phyloP scores from a whole-genome alignment of 2,888 invertebrate genomes.

The Ethmia dodecea region DNA sequence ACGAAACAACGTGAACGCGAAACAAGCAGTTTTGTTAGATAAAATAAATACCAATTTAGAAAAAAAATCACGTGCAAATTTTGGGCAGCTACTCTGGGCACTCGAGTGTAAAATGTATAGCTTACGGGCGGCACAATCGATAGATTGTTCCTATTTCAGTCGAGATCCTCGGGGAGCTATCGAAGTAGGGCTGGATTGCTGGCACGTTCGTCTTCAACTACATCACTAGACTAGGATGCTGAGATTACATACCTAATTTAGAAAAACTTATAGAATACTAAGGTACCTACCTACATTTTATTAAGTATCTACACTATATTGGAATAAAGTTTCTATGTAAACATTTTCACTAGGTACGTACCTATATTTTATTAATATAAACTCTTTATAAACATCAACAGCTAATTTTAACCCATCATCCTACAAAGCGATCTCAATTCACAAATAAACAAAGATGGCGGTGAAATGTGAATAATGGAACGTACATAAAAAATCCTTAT shows the following conservation, averaged over 20 bases:
- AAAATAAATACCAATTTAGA: slow-evolving; percentile 16
- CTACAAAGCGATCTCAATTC: slow-evolving; percentile 30
- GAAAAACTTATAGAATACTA: too few relatives aligned
- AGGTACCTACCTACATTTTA: too few relatives aligned
- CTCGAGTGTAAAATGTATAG: slow-evolving; percentile 53
- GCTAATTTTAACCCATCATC: slow-evolving; percentile 28
- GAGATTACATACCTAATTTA: too few relatives aligned
- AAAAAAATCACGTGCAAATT: slow-evolving; percentile 28
- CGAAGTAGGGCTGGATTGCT: not conserved
- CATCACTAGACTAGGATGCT: too few relatives aligned
- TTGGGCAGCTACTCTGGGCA: slow-evolving; percentile 32
- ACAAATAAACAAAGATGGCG: slow-evolving; percentile 52
- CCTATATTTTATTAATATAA: too few relatives aligned
- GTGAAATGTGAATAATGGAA: slow-evolving; percentile 54
- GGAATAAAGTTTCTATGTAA: too few relatives aligned
- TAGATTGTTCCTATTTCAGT: slow-evolving; percentile 30
- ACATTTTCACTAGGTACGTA: too few relatives aligned
- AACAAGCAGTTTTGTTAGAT: slow-evolving; percentile 17
- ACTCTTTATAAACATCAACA: too few relatives aligned
- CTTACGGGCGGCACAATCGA: slow-evolving; percentile 16
- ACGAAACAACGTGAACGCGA: slow-evolving; percentile 9
- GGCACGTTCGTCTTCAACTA: not conserved
- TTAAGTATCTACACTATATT: too few relatives aligned
- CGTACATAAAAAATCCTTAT: slow-evolving; percentile 61
- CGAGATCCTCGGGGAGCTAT: slow-evolving; percentile 19